Base-by-base conservation (phyloP, 1,140 invertebrate genomes). In the Neodiprion pinetum region DNA sequence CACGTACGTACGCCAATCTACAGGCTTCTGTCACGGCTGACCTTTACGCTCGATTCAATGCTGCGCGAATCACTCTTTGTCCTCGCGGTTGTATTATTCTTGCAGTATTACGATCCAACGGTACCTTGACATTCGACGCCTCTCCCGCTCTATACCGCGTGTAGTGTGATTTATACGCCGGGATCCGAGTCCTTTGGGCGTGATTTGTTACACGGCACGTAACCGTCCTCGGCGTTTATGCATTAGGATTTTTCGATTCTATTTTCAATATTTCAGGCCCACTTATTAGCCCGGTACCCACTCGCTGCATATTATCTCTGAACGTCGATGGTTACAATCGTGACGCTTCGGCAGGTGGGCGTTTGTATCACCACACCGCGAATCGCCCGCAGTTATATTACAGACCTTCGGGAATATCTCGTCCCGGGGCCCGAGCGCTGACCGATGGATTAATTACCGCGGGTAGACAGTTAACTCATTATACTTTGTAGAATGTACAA, bases 21-120 rank as follows among this genome's bases (percentile, higher is more conserved):
- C 17, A 17, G 53, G 8, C n/a, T 61, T 4, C 53, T 61, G 53
- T 61, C 53, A 61, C 53, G 53, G 53, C 53, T 61, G 53, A 61
- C 53, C 53, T 61, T 61, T 61, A 61, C n/a, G 53, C n/a, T 61
- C 53, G 53, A 61, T 61, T 61, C 53, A 61, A 61, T 61, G 53
- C 53, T 0, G n/a, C 53, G 53, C 53, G 53, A 61, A 61, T 61
- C 53, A 61, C 53, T 61, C 53, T 61, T 61, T 61, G 53, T 61
- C 5, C 9, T 61, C 53, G 53, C 53, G 28, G 53, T 17, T 12
- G 53, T 61, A 17, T 61, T 61, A 61, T 61, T 61, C n/a, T 3
- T 61, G 53, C n/a, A 12, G 53, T 14, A 61, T 40, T 61, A 61
- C 53, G n/a, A 12, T 17, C 11, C 53, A 61, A 61, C 53, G 53